Base-by-base conservation (phyloP, 2,888 invertebrate genomes). In the Strigamia maritima region DNA sequence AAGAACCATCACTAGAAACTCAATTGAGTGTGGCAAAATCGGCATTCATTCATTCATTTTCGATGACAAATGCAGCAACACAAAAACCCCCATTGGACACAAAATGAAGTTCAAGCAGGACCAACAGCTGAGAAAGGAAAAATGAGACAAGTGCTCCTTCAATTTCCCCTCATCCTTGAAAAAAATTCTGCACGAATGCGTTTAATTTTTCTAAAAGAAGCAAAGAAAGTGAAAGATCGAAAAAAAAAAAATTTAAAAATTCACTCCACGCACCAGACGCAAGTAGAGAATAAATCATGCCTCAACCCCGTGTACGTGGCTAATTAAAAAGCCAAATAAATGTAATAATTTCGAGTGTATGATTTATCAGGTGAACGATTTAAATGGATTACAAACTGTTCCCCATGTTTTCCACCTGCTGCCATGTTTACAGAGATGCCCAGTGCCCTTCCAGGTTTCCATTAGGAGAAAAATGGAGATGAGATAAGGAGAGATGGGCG, bases 391-490 rank as follows among this genome's bases (percentile, higher is more conserved):
- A 54, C 54, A 54, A 70, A 70, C 70, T 70, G 28, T 26, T 70
- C 70, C 70, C 26, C 54, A 54, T 54, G 54, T 54, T 70, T 28
- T 28, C 26, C 70, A 70, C 70, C 70, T 70, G 70, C 70, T 28
- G 70, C 70, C 70, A 70, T 70, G 70, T 70, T 70, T 70, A 70
- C 70, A 70, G 70, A 28, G 70, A 26, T 28, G 70, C 26, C 26
- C 70, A n/a, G n/a, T n/a, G n/a, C n/a, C n/a, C n/a, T n/a, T n/a
- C n/a, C n/a, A n/a, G n/a, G n/a, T n/a, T 28, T 70, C 70, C 70
- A 70, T 70, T 70, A 70, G 70, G 70, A 70, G 28, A 26, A 70
- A 70, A 70, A 70, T 70, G 70, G 70, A 70, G 70, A 70, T 70
- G 70, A 26, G 70, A 70, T 70, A 70, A 70, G 26, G 26, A 70